Base-by-base conservation (phyloP, 2,888 invertebrate genomes). In the Lypha dubia region DNA sequence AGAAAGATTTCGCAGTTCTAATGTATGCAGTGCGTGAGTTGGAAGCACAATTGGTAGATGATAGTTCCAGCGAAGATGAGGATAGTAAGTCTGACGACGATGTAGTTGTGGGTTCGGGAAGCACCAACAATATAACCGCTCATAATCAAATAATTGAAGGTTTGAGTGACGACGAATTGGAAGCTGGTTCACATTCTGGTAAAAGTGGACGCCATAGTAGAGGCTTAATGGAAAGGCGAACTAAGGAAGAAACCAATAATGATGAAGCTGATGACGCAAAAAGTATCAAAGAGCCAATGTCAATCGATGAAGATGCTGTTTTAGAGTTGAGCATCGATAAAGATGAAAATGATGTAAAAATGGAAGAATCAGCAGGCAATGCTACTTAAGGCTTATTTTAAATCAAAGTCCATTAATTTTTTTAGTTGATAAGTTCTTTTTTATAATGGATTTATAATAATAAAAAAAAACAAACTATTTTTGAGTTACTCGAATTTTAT, bases 1-100 rank as follows among this genome's bases (percentile, higher is more conserved):
- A 96, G 87, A 98, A 98, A 92, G 97, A 98, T 90, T 98, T 98
- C 88, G 95, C 97, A 90, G 96, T 98, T 9, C 92, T 98, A 44
- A 95, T 98, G 87, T 95, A 96, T 46, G 96, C 97, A 17, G 96
- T 98, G 87, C 96, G 97, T 91, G 96, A 97, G 88, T 92, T 98
- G 68, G 96, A 97, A 91, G 94, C 94, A 24, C 94, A 97, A 90
- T 91, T 98, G 41, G 96, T 97, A 86, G 96, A 96, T 88, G 94
- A 94, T 1, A 94, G 94, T 86, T 91, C 91, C 49, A 95, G 95
- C 80, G 93, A 93, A 88, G 91, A 93, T 76, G 93, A 93, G 89
- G 93, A 80, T 5, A 88, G 88, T 44, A 86, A 86, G n/a, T 81
- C 81, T 13, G 87, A 88, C 17, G 86, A 86, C n/a, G 86, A 85